Base-by-base conservation (phyloP, 2,113 vertebrate species). In the Colaptes auratus region DNA sequence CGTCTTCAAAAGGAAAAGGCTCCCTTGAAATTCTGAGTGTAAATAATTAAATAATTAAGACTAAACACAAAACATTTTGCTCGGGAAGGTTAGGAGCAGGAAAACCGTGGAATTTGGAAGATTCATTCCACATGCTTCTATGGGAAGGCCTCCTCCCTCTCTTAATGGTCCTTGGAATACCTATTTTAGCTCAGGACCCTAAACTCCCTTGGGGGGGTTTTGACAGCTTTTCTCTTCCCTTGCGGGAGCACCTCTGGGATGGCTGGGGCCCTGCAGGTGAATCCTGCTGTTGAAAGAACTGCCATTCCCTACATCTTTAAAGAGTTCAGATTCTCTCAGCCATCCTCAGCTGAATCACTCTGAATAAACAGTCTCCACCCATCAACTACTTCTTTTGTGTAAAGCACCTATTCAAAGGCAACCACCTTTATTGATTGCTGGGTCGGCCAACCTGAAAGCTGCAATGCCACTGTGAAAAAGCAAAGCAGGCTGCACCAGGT, bases 331-430 rank as follows among this genome's bases (percentile, higher is more conserved):
- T 96, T 97, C 97, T 96, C 96, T 91, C 46, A 89, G 97, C 97
- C 95, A 96, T 95, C 96, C 97, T 95, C 88, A 96, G 97, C 96
- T 97, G 98, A 98, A 97, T 98, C 97, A 98, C 95, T 95, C 97
- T 97, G 97, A 98, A 98, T 98, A 98, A 98, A 98, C 97, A 98
- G 95, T 96, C 98, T 96, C 98, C 98, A 98, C 98, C 98, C 98
- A 92, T 97, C 96, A 96, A 98, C 96, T 96, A 92, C 75, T 93
- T 97, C 97, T 98, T 98, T 98, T 98, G 98, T 98, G 94, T 95
- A 94, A 96, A 93, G 96, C 92, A 97, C 96, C 97, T 97, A 97
- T 97, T 98, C 97, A 98, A 89, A 91, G 90, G 87, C 95, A 97
- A 80, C 96, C 96, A 97, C 97, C 97, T 97, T 96, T 96, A 96